phyloP scores from a whole-genome alignment of 2,888 invertebrate genomes.

The Cataglyphis rosenhaueri region DNA sequence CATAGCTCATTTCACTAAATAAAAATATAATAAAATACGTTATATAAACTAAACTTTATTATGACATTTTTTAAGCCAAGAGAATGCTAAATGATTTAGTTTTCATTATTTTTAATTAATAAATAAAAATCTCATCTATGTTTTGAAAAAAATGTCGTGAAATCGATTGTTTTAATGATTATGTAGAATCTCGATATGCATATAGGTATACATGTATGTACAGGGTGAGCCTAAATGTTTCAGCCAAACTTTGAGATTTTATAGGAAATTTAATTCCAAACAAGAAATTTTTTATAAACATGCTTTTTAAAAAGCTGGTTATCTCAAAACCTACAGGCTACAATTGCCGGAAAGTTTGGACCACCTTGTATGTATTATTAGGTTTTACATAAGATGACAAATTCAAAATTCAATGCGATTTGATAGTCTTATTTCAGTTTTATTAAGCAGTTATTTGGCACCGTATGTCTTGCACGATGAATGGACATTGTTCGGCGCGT shows the following conservation, averaged over 20 bases:
- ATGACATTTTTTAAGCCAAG: background rate
- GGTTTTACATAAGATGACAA: conserved; percentile 20
- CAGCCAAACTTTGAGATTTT: too few species aligned
- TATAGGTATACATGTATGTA: too few species aligned
- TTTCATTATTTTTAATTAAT: background rate
- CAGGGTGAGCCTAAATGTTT: too few species aligned
- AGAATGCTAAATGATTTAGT: background rate
- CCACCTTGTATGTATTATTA: too few species aligned
- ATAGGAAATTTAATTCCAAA: too few species aligned
- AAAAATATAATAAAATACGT: too few species aligned
- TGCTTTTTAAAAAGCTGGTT: too few species aligned
- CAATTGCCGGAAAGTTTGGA: too few species aligned
- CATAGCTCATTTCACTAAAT: too few species aligned
- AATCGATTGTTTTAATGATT: conserved; percentile 25
- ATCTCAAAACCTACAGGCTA: too few species aligned
- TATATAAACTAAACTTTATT: too few species aligned
- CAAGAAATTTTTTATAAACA: too few species aligned
- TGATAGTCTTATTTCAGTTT: conserved; percentile 50
- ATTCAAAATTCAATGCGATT: background rate
- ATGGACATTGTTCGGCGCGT: conserved; percentile 67
- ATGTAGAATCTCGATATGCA: background rate
- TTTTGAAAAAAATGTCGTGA: background rate
- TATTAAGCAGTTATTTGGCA: conserved; percentile 60
- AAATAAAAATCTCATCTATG: conserved; percentile 5
- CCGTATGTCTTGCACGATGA: conserved; percentile 57